Percentiles rank a stretch among this genome's conserved stretches.
phyloP scores from a whole-genome alignment of 2,113 vertebrate genomes.

The Silurus glanis region DNA sequence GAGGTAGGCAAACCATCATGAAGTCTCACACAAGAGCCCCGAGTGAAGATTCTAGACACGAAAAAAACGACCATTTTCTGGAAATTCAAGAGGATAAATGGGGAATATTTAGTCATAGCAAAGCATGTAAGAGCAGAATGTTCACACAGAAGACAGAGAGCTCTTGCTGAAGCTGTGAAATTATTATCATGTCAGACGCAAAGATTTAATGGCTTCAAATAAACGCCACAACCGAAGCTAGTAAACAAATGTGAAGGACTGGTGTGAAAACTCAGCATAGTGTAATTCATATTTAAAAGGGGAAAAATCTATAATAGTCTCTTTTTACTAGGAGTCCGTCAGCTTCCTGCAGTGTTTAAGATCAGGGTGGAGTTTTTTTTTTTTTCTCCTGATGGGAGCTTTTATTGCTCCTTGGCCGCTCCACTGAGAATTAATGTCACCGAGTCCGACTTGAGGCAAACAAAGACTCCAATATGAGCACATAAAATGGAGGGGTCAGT shows the following conservation, averaged over 20 bases:
- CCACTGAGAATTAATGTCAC: constrained; percentile 47
- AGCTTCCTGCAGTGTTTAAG: constrained; percentile 60
- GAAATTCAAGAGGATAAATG: not conserved
- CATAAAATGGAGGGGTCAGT: constrained; percentile 44
- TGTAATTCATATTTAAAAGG: constrained; percentile 69
- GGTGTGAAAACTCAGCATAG: constrained; percentile 8
- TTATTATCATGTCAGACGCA: constrained; percentile 45
- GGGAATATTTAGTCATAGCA: not conserved
- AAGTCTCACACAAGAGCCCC: not conserved
- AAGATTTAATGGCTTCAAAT: constrained; percentile 54
- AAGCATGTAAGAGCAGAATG: not conserved
- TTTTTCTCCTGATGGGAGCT: not conserved
- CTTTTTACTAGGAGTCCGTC: constrained; percentile 51
- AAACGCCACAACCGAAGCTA: constrained; percentile 12
- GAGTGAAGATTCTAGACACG: not conserved
- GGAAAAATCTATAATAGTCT: constrained; percentile 62
- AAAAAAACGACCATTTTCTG: not conserved
- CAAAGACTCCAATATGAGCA: constrained; percentile 46
- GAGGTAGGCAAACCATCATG: not conserved
- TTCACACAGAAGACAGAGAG: not conserved
- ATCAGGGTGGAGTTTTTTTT: constrained; percentile 51
- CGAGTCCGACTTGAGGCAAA: constrained; percentile 34
- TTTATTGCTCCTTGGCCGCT: constrained; percentile 47
- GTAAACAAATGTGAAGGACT: not conserved
- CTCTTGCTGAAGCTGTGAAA: constrained; percentile 44